These are phyloP conservation scores for Habropoda laboriosa DNA, from an alignment of 1,140 invertebrate species.

Conservation along the genomic window DNA sequence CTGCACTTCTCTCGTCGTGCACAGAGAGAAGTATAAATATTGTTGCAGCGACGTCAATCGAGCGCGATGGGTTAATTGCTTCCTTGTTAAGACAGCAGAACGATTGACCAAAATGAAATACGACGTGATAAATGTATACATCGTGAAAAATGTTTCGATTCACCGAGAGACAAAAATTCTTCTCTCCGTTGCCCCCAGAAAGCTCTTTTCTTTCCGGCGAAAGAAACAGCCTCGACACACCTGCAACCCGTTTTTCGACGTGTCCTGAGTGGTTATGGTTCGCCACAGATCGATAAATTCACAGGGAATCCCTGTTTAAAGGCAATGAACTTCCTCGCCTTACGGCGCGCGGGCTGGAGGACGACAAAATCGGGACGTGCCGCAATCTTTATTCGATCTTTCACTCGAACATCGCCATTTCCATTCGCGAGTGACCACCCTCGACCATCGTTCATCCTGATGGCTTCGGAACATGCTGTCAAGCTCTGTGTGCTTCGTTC, in stretches of 20 bases:
- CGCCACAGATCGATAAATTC: conserved; percentile 44
- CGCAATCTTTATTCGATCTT: conserved; percentile 73
- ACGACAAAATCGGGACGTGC: conserved; percentile 64
- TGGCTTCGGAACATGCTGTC: conserved; percentile 8
- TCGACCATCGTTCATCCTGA: conserved; percentile 11
- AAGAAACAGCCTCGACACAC: neutral
- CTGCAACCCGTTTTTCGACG: conserved; percentile 19
- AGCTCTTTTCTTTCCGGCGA: neutral
- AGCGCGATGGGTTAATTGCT: conserved; percentile 4
- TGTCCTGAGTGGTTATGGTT: conserved; percentile 26
- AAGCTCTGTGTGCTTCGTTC: neutral
- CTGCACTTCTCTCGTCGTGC: neutral
- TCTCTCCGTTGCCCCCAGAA: neutral
- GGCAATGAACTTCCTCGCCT: conserved; percentile 14
- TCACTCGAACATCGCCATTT: conserved; percentile 51
- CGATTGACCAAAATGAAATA: conserved; percentile 10
- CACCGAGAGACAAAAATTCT: conserved; percentile 1
- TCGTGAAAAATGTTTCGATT: neutral
- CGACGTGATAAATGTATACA: neutral
- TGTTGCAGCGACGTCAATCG: neutral
- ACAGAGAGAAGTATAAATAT: neutral
- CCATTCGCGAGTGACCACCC: neutral
- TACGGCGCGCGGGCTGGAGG: conserved; percentile 20
- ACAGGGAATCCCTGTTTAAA: conserved; percentile 36
- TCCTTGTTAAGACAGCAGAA: neutral